Evolutionary conservation across 2,113 vertebrate genomes (phyloP), one percentile per base, ranked within the genome.

Genomic region (Triplophysa dalaica): DNA sequence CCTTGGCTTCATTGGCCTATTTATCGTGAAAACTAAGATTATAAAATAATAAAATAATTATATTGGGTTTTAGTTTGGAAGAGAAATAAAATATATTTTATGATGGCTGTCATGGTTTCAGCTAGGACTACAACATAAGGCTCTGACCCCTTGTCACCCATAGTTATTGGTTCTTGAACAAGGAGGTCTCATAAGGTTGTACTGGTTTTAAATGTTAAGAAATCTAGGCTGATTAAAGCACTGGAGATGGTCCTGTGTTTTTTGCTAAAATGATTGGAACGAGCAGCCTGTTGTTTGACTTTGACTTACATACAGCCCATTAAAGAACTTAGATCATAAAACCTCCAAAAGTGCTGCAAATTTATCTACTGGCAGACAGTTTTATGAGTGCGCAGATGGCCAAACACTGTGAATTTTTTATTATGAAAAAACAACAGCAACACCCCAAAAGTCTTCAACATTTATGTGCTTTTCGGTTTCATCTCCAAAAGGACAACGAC

Each of bases 371-470:
- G 63, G 62, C 73, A 66, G 62, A 65, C 75, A 77, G 69, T 86
- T 91, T 90, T 82, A 89, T 81, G 73, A 84, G 63, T 45, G 87
- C 84, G 83, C 89, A 91, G 89, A 91, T 91, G 91, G 87, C 41
- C 66, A 86, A 88, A 88, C 75, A 88, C 70, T 88, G 70, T 69
- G 80, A 64, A 80, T 77, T 87, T 86, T 87, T 86, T 83, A 84
- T 83, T 83, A 82, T 78, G 8, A 50, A 60, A 38, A 64, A 79
- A 86, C 87, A 86, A 79, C 67, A 82, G 69, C 61, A 85, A 73
- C 80, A 73, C 75, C 45, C 26, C 75, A 84, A 80, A 83, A 88
- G 84, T 77, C 29, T 79, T 80, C 29, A 60, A 21, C 85, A 85
- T 79, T 87, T 84, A 66, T 62, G 52, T 54, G 63, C 14, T 79